Percentiles rank a stretch among this genome's conserved stretches.
phyloP scores from a whole-genome alignment of 30 jellyfish, hydroid and myxozoan genomes.

The Aurelia coerulea region DNA sequence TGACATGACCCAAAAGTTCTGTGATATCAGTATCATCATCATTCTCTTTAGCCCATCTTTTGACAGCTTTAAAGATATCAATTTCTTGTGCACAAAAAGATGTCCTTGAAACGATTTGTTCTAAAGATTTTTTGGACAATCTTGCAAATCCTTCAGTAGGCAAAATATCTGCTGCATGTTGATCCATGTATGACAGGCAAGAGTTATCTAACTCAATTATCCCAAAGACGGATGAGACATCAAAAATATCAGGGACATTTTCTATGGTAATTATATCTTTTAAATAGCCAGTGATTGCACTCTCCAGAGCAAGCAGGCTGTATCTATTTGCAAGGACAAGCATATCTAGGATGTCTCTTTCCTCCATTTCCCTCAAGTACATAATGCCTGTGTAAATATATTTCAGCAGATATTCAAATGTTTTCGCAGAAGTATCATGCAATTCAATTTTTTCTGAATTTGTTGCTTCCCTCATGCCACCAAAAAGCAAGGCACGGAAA shows the following conservation, averaged over 20 bases:
- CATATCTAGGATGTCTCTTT: conserved; percentile 81
- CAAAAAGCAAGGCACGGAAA: conserved; percentile 90
- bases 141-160: conserved; percentile 72
- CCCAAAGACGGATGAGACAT: conserved; percentile 71
- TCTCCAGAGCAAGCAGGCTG: conserved; percentile 87
- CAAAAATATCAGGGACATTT: conserved; percentile 75
- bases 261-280: conserved; percentile 59
- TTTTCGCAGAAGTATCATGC: conserved; percentile 79
- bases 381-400: conserved; percentile 83
- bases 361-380: conserved; percentile 73
- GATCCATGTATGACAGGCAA: conserved; percentile 86
- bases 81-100: conserved; percentile 93
- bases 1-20: conserved; percentile 54
- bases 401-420: conserved; percentile 66
- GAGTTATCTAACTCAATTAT: conserved; percentile 49
- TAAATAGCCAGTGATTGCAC: conserved; percentile 78
- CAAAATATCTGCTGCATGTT: conserved; percentile 85
- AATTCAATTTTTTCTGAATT: conserved; percentile 60
- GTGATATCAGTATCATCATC: conserved; percentile 4
- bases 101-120: conserved; percentile 68
- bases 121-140: conserved; percentile 61
- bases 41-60: conserved; percentile 73
- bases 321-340: conserved; percentile 86
- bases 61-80: conserved; percentile 72
- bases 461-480: conserved; percentile 93